phyloP scores from a whole-genome alignment of 2,888 invertebrate genomes.

The Anaspis maculata region DNA sequence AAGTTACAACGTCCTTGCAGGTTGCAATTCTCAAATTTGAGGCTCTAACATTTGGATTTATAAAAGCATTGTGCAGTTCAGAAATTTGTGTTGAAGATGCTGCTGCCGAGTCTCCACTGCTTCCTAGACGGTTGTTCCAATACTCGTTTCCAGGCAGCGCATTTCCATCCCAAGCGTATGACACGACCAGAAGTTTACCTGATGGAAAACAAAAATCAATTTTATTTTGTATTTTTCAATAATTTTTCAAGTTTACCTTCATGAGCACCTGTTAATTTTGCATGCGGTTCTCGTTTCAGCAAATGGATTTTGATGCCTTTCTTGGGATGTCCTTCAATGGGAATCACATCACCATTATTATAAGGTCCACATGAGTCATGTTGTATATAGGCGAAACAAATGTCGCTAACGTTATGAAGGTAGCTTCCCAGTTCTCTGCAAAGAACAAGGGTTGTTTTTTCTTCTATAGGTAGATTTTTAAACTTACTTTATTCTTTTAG shows the following conservation, averaged over 20 bases:
- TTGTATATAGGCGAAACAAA: constrained; percentile 59
- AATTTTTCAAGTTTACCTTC: constrained; percentile 34
- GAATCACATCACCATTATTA: constrained; percentile 37
- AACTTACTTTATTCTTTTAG: constrained; percentile 48
- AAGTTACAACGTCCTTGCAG: constrained; percentile 18
- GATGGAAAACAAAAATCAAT: constrained; percentile 12
- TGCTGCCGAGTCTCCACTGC: constrained; percentile 55
- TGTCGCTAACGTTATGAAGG: constrained; percentile 50
- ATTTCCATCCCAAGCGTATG: constrained; percentile 67
- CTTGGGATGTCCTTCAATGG: constrained; percentile 23
- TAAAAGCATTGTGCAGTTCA: constrained; percentile 53
- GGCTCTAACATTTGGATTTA: constrained; percentile 47
- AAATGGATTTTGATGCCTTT: constrained; percentile 41
- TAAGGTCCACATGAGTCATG: constrained; percentile 43
- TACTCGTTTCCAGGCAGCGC: constrained; percentile 67
- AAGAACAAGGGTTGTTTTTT: constrained; percentile 20
- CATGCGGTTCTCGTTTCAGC: constrained; percentile 50
- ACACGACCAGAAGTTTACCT: constrained; percentile 49
- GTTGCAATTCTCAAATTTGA: constrained; percentile 46
- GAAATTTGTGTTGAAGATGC: constrained; percentile 54
- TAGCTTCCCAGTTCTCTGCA: constrained; percentile 30
- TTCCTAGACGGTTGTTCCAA: constrained; percentile 50
- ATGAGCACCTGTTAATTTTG: constrained; percentile 42
- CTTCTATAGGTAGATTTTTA: neutral
- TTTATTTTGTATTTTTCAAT: neutral